These are phyloP conservation scores for Tachina grossa DNA, from an alignment of 2,888 invertebrate genomes.

Conservation along the genomic window DNA sequence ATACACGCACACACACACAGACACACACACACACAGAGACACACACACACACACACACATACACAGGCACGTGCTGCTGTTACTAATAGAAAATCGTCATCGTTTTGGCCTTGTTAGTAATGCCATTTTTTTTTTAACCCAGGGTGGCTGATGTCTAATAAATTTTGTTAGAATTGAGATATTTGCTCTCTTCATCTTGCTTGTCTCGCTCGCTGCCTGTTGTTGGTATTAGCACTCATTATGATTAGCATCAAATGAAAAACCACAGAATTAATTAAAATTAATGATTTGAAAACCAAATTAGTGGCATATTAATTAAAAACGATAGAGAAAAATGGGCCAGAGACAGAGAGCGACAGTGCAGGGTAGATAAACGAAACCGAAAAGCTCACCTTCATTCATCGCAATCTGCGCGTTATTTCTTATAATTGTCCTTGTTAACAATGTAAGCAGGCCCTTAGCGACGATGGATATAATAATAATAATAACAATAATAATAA, in stretches of 20 bases:
- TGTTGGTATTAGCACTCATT: conserved; percentile 65
- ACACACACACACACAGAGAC: neutral
- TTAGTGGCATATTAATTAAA: conserved; percentile 69
- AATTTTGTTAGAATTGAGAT: conserved; percentile 28
- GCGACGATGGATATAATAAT: neutral
- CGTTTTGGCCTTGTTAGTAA: conserved; percentile 28
- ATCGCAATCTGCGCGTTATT: neutral
- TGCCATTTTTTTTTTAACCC: neutral
- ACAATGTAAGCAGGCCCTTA: conserved; percentile 19
- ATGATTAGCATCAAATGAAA: conserved; percentile 70
- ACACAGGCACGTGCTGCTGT: neutral
- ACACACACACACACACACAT: conserved; percentile 6
- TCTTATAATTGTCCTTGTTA: conserved; percentile 42
- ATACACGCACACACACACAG: neutral
- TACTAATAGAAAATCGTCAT: conserved; percentile 19
- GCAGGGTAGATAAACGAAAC: neutral
- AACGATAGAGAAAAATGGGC: neutral
- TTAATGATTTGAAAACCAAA: conserved; percentile 72
- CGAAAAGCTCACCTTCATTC: neutral
- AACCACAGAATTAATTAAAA: conserved; percentile 70
- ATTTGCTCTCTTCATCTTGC: conserved; percentile 16
- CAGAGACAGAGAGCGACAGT: neutral
- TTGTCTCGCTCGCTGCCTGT: conserved; percentile 1
- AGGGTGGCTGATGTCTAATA: conserved; percentile 42
- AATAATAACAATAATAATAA: conserved; percentile 30